Evolutionary conservation across 2,113 vertebrate species (phyloP), one percentile per base, ranked within the genome.

Genomic region (Rattus norvegicus): DNA sequence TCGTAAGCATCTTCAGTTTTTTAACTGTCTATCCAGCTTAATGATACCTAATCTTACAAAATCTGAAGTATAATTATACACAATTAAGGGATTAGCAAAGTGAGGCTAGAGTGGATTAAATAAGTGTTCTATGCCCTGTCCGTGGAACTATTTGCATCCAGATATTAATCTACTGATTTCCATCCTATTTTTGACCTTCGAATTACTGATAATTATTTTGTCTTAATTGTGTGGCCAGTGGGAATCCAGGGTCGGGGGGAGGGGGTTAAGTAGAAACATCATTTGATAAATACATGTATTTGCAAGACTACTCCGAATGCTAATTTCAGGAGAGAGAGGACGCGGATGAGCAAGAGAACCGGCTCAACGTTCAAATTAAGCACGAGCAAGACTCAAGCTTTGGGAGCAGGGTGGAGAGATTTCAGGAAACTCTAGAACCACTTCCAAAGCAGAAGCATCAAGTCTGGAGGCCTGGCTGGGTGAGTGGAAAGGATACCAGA

Each of bases 71-170:
- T 77, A 79, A 85, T 80, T 75, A 63, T 43, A 28, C 6, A 43
- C 10, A 94, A 63, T 88, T 75, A 63, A 22, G 63, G 93, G 24
- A 52, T 77, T 47, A 88, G 7, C n/a, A 96, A 97, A 92, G n/a
- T 92, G 39, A 92, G 43, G 13, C 17, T 88, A 88, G 49, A 54
- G 52, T 92, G 20, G 26, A 96, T 52, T 91, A 93, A 93, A 63
- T 88, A 63, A 92, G 70, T 88, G 7, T 61, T 30, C 52, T 70
- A 77, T 9, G 39, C 0, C 52, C 36, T 91, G 16, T 85, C 8
- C 11, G 75, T 59, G 33, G 43, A 81, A 80, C 59, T n/a, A 47
- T 90, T 56, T 79, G 5, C 69, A 87, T 90, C 69, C 49, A 75
- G 69, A 61, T 73, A 43, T 39, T 90, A 56, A 69, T 69, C 0